phyloP scores from a whole-genome alignment of 2,888 invertebrate species.

The Phoenoteleia sp. region DNA sequence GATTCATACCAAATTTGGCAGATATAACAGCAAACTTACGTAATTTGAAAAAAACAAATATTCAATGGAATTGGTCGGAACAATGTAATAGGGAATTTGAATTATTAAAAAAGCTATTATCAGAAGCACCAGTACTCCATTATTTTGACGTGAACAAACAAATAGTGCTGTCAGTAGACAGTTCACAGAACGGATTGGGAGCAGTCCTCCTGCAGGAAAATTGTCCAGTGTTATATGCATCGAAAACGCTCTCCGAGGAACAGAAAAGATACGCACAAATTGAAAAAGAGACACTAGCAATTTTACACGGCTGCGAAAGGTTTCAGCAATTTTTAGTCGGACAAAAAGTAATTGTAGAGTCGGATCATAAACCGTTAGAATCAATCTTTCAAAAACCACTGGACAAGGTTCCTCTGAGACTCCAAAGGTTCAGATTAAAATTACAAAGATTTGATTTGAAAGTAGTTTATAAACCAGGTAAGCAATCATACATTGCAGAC shows the following conservation, averaged over 20 bases:
- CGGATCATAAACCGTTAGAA: slow-evolving; percentile 79
- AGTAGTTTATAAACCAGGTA: slow-evolving; percentile 63
- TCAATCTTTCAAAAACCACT: slow-evolving; percentile 76
- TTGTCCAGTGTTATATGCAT: slow-evolving; percentile 76
- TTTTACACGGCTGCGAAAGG: slow-evolving; percentile 78
- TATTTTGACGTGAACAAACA: slow-evolving; percentile 38
- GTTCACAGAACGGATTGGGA: slow-evolving; percentile 50
- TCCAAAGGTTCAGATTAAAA: slow-evolving; percentile 69
- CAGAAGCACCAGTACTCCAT: slow-evolving; percentile 36
- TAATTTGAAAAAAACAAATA: slow-evolving; percentile 73
- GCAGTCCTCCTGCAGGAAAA: slow-evolving; percentile 74
- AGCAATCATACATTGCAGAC: slow-evolving; percentile 68
- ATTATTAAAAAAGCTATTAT: slow-evolving; percentile 63
- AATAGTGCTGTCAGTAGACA: slow-evolving; percentile 53
- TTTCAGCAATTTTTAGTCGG: slow-evolving; percentile 79
- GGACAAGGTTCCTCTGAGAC: slow-evolving; percentile 70
- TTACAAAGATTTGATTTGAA: slow-evolving; percentile 57
- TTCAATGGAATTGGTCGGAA: slow-evolving; percentile 75
- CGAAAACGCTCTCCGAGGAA: slow-evolving; percentile 73
- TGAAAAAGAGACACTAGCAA: slow-evolving; percentile 77
- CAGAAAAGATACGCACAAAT: slow-evolving; percentile 77
- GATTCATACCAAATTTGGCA: slow-evolving; percentile 76
- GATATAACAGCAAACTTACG: slow-evolving; percentile 63
- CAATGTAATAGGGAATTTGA: slow-evolving; percentile 71
- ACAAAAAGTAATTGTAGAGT: slow-evolving; percentile 72